These are phyloP conservation scores for Alexandromys oeconomus DNA, from an alignment of 2,797 vertebrate genomes.

Conservation along the genomic window DNA sequence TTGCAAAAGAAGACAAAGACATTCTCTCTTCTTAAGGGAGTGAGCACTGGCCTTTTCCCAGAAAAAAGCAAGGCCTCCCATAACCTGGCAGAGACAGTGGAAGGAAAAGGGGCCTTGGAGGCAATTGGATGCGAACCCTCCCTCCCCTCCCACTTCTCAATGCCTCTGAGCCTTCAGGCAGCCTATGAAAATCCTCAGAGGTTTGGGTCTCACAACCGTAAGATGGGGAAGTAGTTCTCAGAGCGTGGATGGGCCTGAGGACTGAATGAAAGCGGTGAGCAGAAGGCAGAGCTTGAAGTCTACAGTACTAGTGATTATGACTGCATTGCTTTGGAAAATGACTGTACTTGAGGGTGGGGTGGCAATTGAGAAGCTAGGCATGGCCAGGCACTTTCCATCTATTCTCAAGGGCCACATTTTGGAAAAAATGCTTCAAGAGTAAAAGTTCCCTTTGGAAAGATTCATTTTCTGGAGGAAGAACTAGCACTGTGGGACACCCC, in stretches of 20 bases:
- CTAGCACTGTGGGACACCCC: not conserved
- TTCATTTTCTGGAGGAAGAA: constrained; percentile 19
- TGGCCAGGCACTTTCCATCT: not conserved
- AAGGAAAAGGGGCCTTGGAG: not conserved
- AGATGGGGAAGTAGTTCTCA: not conserved
- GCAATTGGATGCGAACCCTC: not conserved
- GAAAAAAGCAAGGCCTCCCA: not conserved
- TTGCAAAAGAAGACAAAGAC: constrained; percentile 25
- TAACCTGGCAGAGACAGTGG: not conserved
- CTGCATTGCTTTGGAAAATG: not conserved
- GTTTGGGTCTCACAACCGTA: not conserved
- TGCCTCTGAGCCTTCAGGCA: constrained; percentile 14
- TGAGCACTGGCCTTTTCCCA: not conserved
- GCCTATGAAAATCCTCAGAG: not conserved
- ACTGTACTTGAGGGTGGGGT: not conserved
- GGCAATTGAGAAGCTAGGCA: not conserved
- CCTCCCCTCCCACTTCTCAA: not conserved
- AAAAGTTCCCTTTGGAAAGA: constrained; percentile 21
- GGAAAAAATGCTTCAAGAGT: not conserved
- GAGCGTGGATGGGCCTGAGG: not conserved
- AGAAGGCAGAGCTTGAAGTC: not conserved
- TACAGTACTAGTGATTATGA: not conserved
- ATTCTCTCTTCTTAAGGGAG: not conserved
- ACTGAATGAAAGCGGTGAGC: not conserved
- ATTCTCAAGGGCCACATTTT: not conserved